Base-by-base conservation (phyloP, 1,140 invertebrate species). In the Tigriopus japonicus region DNA sequence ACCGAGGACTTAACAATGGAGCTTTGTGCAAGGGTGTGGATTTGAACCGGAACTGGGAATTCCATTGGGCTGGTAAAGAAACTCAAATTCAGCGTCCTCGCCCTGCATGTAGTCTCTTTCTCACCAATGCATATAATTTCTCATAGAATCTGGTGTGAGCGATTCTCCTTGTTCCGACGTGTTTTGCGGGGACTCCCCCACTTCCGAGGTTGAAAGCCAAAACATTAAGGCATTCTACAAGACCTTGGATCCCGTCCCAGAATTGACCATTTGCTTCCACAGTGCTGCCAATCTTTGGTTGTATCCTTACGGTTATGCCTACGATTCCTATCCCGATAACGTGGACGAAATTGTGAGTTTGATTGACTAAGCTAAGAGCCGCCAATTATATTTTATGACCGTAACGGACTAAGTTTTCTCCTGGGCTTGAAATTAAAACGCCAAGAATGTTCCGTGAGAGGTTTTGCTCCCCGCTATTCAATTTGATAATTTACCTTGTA, bases 101-200 rank as follows among this genome's bases (percentile, higher is more conserved):
- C 12, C 6, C 42, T 6, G 15, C 40, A 54, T 17, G 21, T 58
- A 35, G 28, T 35, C 3, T 35, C 28, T 35, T 3, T 35, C 9
- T 35, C 28, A 35, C 28, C 28, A 5, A 5, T 3, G 28, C 28
- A 3, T 35, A 5, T 35, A 58, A 14, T 40, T 35, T 51, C 21
- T 17, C 6, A 5, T 43, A 58, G 55, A 58, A 15, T 41, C 13
- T 51, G 28, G 55, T 17, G 65, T 63, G 58, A 56, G 52, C 77
- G 76, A 12, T 51, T 35, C 45, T 28, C 63, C 75, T 73, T 66
- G 49, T 63, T 66, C 40, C 71, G 75, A 67, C 42, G 66, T 64
- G 17, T 56, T 72, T 73, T 62, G 77, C 62, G 75, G 75, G 35
- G 71, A 69, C 71, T 63, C 68, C 10, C 41, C 71, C 6, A 69